These are phyloP conservation scores for Nannoperca obscura DNA, from an alignment of 2,797 vertebrate species.

Conservation along the genomic window DNA sequence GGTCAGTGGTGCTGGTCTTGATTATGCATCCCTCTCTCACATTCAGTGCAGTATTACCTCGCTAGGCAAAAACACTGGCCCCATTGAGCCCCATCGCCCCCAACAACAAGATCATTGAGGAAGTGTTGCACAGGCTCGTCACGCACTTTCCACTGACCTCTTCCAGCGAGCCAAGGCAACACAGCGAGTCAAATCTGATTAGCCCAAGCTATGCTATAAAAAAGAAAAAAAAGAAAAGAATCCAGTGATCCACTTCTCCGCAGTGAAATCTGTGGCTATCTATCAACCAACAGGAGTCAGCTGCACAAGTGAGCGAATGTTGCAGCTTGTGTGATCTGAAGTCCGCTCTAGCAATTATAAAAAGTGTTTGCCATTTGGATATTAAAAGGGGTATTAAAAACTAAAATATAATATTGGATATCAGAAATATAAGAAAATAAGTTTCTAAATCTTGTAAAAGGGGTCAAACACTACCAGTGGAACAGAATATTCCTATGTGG, in stretches of 20 bases:
- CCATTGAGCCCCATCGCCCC: slow-evolving; percentile 72
- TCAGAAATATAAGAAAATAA: not conserved
- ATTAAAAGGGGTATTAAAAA: too few relatives aligned
- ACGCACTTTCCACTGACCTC: slow-evolving; percentile 78
- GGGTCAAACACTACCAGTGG: not conserved
- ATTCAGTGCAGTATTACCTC: slow-evolving; percentile 80
- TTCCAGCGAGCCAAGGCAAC: slow-evolving; percentile 56
- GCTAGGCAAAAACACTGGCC: slow-evolving; percentile 77
- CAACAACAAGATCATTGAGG: slow-evolving; percentile 82
- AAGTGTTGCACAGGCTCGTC: slow-evolving; percentile 73
- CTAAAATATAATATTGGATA: not conserved
- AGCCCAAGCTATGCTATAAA: slow-evolving; percentile 71
- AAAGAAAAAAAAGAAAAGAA: too few relatives aligned
- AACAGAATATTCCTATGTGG: slow-evolving; percentile 16
- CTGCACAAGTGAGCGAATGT: not conserved
- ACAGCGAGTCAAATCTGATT: slow-evolving; percentile 75
- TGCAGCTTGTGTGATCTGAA: not conserved
- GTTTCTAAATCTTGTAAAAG: not conserved
- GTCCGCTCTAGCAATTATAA: not conserved
- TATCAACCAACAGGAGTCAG: slow-evolving; percentile 32
- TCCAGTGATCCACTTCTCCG: slow-evolving; percentile 61
- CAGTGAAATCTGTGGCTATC: slow-evolving; percentile 54
- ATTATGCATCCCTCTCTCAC: slow-evolving; percentile 68
- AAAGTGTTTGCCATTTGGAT: not conserved
- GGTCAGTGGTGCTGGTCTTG: slow-evolving; percentile 71